Percentiles rank a stretch among this genome's conserved stretches.
Evolutionary conservation across 2,888 invertebrate species (phyloP).

Genomic region (Hoplodrina blanda): DNA sequence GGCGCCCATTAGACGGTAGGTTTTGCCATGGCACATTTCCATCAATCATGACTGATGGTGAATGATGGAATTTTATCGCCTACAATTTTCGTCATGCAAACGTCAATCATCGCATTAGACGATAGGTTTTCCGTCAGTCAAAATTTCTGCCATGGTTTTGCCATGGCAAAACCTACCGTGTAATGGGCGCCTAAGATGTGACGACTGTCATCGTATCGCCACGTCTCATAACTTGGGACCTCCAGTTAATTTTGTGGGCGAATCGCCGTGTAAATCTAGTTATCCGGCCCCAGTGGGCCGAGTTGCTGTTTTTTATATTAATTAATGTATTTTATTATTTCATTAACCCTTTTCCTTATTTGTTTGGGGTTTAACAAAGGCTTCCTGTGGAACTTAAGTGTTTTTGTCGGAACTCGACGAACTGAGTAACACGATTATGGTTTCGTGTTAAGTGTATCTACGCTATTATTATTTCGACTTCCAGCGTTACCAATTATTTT

Average conservation of each 20-base stretch:
- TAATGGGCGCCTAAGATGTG: background rate
- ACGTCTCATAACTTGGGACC: conserved; percentile 32
- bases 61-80: no score
- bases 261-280: conserved; percentile 75
- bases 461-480: conserved; percentile 8
- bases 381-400: conserved; percentile 53
- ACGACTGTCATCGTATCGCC: conserved; percentile 10
- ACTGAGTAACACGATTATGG: conserved; percentile 41
- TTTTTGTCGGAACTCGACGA: conserved; percentile 37
- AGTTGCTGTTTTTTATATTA: conserved; percentile 72
- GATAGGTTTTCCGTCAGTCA: no score
- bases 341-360: conserved; percentile 70
- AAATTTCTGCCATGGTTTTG: no score
- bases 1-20: no score
- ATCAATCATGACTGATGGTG: no score
- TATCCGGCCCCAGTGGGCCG: conserved; percentile 62
- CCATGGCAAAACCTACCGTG: no score
- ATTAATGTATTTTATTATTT: conserved; percentile 73
- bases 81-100: no score
- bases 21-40: no score
- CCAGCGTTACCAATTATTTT: background rate
- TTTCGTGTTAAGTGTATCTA: conserved; percentile 15
- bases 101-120: no score
- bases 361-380: conserved; percentile 61
- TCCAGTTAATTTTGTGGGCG: conserved; percentile 69